A percentile compares a stretch with the other conserved stretches of the same genome.
Conservation (phyloP, 2,113 vertebrate species). For the Neodon shergylaensis region DNA sequence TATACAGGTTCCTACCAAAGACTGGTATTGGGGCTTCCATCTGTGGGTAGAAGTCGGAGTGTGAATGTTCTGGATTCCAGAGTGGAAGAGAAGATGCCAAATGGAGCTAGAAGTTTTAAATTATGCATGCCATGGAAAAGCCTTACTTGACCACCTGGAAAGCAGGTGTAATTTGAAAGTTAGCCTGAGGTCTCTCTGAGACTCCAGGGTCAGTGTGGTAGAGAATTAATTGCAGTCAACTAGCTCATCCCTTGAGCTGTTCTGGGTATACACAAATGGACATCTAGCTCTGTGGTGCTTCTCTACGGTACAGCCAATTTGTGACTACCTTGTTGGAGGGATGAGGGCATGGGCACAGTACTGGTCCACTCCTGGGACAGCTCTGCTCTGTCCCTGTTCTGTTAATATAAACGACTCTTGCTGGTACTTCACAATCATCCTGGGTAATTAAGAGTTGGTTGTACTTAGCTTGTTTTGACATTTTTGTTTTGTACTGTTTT, state of each 20-base stretch:
- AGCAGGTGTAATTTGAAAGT: constrained; percentile 21
- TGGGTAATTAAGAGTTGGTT: constrained; percentile 70
- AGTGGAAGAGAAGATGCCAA: constrained; percentile 68
- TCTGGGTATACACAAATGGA: constrained; percentile 61
- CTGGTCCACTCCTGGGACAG: not conserved
- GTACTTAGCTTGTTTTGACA: constrained; percentile 65
- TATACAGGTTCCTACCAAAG: constrained; percentile 70
- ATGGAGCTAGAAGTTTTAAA: constrained; percentile 62
- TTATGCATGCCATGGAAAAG: constrained; percentile 61
- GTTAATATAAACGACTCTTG: constrained; percentile 24
- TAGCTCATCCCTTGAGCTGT: not conserved
- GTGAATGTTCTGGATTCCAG: constrained; percentile 61
- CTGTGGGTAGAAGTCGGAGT: constrained; percentile 74
- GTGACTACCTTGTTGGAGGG: not conserved
- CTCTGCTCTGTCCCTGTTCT: not conserved
- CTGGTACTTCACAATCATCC: constrained; percentile 48
- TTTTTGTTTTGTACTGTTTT: constrained; percentile 45
- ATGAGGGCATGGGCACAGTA: not conserved
- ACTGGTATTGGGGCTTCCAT: constrained; percentile 71
- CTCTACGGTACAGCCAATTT: constrained; percentile 73
- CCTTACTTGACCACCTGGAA: constrained; percentile 27
- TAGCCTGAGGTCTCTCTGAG: constrained; percentile 29
- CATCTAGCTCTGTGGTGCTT: constrained; percentile 70
- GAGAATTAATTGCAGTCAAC: not conserved
- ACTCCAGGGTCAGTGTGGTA: not conserved